phyloP scores from a whole-genome alignment of 1,140 invertebrate species.

The Spodoptera frugiperda region DNA sequence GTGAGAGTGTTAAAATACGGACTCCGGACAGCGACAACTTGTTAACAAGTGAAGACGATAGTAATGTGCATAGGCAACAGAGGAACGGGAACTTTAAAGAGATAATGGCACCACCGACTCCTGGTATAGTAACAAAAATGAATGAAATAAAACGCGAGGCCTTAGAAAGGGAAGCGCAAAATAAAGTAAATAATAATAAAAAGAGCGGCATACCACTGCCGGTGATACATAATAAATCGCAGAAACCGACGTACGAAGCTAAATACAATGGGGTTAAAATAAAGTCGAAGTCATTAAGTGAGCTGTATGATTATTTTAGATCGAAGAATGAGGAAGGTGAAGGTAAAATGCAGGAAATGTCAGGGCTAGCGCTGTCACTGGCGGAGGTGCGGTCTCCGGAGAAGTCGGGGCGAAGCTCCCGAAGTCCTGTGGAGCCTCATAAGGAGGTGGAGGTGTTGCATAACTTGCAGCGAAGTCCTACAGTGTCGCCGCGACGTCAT shows the following conservation, averaged over 20 bases:
- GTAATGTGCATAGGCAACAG: constrained; percentile 57
- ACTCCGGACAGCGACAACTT: constrained; percentile 92
- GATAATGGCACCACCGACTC: constrained; percentile 57
- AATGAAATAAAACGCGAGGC: constrained; percentile 75
- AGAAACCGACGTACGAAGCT: constrained; percentile 54
- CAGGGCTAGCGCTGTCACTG: constrained; percentile 75
- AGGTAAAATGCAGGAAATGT: constrained; percentile 60
- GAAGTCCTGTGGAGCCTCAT: constrained; percentile 82
- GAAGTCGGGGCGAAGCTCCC: constrained; percentile 63
- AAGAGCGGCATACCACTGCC: constrained; percentile 80
- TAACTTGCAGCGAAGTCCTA: constrained; percentile 87
- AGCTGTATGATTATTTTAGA: constrained; percentile 83
- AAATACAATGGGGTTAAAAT: constrained; percentile 72
- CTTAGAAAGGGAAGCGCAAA: constrained; percentile 59
- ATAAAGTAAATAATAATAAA: constrained; percentile 65
- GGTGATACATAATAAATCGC: constrained; percentile 70
- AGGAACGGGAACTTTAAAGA: constrained; percentile 62
- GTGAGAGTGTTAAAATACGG: constrained; percentile 92
- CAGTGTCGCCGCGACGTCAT: constrained; percentile 78
- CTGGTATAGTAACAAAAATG: constrained; percentile 71
- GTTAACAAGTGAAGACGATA: constrained; percentile 84
- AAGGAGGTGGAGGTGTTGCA: constrained; percentile 88
- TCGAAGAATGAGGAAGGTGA: constrained; percentile 73
- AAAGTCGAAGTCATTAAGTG: constrained; percentile 84
- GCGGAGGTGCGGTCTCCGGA: constrained; percentile 80